Evolutionary conservation across 2,888 invertebrate genomes (phyloP).

Genomic region (Caenorhabditis wallacei): DNA sequence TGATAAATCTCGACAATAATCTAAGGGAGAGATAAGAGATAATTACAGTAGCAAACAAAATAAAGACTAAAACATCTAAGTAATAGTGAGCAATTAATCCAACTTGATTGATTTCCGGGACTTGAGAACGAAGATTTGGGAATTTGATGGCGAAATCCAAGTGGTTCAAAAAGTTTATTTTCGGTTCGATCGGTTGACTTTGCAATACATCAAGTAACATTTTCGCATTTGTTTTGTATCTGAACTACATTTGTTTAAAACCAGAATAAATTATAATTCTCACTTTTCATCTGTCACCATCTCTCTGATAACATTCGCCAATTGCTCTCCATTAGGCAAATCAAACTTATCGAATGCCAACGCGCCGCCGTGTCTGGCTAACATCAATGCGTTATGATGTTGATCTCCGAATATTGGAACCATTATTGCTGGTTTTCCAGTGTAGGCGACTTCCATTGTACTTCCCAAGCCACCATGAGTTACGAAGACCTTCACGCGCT

Average conservation of each 20-base stretch:
- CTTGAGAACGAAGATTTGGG: conserved; percentile 12
- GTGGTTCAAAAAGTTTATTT: conserved; percentile 31
- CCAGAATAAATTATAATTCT: too few relatives aligned
- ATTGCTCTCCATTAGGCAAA: conserved; percentile 14
- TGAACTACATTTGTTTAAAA: too few relatives aligned
- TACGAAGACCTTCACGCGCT: conserved; percentile 40
- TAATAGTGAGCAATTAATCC: conserved; percentile 45
- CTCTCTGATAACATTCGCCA: conserved; percentile 8
- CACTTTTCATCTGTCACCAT: conserved; percentile 33
- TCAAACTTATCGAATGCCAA: conserved; percentile 42
- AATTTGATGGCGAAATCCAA: conserved; percentile 36
- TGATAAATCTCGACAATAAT: neutral
- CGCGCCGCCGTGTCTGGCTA: conserved; percentile 59
- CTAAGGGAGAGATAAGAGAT: neutral
- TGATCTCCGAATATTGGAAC: conserved; percentile 55
- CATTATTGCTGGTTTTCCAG: conserved; percentile 47
- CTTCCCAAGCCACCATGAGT: conserved; percentile 47
- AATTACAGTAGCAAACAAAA: neutral
- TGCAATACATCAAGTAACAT: conserved; percentile 15
- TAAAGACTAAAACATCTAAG: conserved; percentile 21
- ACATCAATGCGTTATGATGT: conserved; percentile 43
- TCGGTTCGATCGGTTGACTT: conserved; percentile 57
- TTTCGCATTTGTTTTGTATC: conserved; percentile 42
- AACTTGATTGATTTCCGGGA: conserved; percentile 15
- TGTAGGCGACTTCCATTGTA: conserved; percentile 44